Evolutionary conservation across 2,888 invertebrate species (phyloP), one percentile per base, ranked within the genome.

Genomic region (Trissolcus japonicus): DNA sequence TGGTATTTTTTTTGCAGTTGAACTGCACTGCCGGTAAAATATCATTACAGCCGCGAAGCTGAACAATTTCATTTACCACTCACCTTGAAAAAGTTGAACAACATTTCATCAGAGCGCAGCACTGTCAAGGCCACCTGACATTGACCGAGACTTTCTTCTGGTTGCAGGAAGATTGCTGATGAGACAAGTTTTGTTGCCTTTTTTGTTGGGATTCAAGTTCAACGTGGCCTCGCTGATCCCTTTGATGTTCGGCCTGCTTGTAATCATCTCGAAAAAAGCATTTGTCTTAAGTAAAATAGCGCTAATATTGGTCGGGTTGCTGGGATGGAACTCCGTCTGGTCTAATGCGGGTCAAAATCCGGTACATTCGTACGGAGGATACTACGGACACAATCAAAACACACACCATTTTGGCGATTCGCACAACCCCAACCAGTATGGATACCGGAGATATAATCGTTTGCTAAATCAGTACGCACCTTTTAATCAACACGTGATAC

Each of bases 151-250:
- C 73, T 65, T 61, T 78, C 56, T 81, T 68, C 75, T 67, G 68
- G 74, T 93, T 93, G 78, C 91, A 95, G 95, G 93, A 79, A 92
- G 93, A 16, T 89, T 95, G 25, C 84, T 95, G 76, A 91, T 95
- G 61, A 91, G 93, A 80, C 94, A 94, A 79, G 92, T 95, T 66
- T 83, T 95, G n/a, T 90, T 96, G 16, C 95, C 95, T 21, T 92
- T 95, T 82, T 91, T 96, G 0, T 90, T 95, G 11, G 95, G 95
- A 6, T 92, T 95, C 80, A 95, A 95, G 89, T 94, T 96, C 84
- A 95, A 95, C 84, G 89, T 95, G 51, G 92, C 93, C 1, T 94
- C 95, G 0, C 86, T 96, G 72, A 89, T 95, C 14, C 95, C 95
- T 0, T 85, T 96, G 60, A 84, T 95, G 7, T 92, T 96, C 76